These are phyloP conservation scores for Danio albolineatus DNA, from an alignment of 2,797 vertebrate genomes.

Conservation along the genomic window DNA sequence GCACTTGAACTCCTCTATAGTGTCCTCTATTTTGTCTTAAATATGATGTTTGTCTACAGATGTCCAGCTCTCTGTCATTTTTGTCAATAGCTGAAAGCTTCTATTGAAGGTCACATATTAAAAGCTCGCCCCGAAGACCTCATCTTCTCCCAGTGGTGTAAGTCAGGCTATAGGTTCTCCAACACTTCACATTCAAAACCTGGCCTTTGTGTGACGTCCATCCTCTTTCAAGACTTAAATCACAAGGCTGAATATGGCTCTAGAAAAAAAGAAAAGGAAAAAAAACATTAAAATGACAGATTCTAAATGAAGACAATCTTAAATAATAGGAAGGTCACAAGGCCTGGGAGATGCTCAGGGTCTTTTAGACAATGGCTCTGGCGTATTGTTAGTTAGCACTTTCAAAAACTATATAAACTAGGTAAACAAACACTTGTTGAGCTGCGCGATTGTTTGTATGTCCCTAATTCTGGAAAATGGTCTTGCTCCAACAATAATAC, in stretches of 20 bases:
- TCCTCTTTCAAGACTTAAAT: slow-evolving; percentile 70
- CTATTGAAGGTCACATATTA: slow-evolving; percentile 74
- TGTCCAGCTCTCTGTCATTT: neutral
- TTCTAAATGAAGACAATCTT: slow-evolving; percentile 60
- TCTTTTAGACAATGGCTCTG: slow-evolving; percentile 68
- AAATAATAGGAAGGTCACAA: slow-evolving; percentile 74
- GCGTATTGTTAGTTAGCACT: slow-evolving; percentile 34
- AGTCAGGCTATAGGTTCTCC: slow-evolving; percentile 71
- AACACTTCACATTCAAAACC: slow-evolving; percentile 71
- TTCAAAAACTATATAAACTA: slow-evolving; percentile 27
- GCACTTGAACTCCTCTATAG: neutral
- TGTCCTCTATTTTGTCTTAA: neutral
- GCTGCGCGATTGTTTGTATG: neutral
- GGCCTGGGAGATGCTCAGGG: slow-evolving; percentile 65
- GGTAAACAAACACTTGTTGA: slow-evolving; percentile 37
- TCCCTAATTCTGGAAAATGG: neutral
- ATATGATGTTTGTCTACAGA: slow-evolving; percentile 2
- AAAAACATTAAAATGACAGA: slow-evolving; percentile 65
- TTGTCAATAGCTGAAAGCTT: slow-evolving; percentile 50
- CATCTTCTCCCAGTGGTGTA: slow-evolving; percentile 64
- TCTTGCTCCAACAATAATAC: slow-evolving; percentile 1
- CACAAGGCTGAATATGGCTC: slow-evolving; percentile 67
- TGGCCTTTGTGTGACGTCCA: slow-evolving; percentile 70
- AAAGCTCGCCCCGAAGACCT: slow-evolving; percentile 62
- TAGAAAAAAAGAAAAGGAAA: slow-evolving; percentile 46